Conservation (phyloP, 1,140 invertebrate genomes). For the Pseudomyrmex gracilis region DNA sequence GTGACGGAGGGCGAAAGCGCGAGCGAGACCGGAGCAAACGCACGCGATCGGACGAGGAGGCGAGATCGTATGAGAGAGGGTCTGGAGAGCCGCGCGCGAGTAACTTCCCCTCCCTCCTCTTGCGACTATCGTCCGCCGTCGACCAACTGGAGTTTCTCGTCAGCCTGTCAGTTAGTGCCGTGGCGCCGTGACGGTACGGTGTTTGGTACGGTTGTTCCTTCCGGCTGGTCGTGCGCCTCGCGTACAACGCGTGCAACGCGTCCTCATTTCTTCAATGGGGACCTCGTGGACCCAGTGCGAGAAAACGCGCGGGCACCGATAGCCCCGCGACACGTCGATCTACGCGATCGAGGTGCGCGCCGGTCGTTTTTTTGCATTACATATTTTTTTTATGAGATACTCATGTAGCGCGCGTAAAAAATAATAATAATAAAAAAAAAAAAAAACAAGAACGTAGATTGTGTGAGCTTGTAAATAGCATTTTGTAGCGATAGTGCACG, state of each 20-base stretch:
- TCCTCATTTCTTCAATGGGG: conserved; percentile 52
- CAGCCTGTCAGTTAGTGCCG: conserved; percentile 82
- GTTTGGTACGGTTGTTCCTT: conserved; percentile 61
- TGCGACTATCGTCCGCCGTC: conserved; percentile 48
- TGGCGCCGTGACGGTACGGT: conserved; percentile 80
- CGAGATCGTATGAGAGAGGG: conserved; percentile 7
- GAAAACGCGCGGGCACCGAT: conserved; percentile 40
- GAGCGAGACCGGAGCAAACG: conserved; percentile 45
- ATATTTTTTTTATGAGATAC: conserved; percentile 34
- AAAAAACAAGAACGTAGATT: conserved; percentile 18
- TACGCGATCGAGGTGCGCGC: conserved; percentile 31
- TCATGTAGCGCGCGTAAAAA: conserved; percentile 1
- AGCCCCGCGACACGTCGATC: conserved; percentile 23
- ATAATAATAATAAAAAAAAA: no score
- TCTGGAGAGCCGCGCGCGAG: conserved; percentile 32
- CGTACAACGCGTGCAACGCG: conserved; percentile 44
- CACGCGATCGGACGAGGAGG: conserved; percentile 17
- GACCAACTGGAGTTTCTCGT: conserved; percentile 71
- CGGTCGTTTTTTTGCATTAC: conserved; percentile 26
- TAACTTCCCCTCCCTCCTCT: conserved; percentile 27
- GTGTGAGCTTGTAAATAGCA: conserved; percentile 44
- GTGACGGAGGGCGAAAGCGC: conserved; percentile 65
- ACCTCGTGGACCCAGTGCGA: conserved; percentile 50
- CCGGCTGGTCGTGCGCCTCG: conserved; percentile 23
- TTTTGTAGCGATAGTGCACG: background rate